Conservation (phyloP, 1,140 invertebrate species). For the Drosophila trapezifrons region DNA sequence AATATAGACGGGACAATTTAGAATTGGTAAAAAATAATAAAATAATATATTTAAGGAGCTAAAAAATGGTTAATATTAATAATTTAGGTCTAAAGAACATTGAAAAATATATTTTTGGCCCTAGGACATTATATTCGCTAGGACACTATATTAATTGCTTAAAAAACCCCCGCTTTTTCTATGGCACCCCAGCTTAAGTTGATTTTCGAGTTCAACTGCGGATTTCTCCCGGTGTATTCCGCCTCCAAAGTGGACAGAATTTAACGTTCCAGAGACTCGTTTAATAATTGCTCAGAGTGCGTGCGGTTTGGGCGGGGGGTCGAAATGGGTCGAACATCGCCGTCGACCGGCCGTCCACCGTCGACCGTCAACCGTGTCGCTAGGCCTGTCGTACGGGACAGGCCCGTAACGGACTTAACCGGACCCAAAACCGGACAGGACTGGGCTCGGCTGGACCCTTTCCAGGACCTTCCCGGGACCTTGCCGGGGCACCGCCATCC, state of each 20-base stretch:
- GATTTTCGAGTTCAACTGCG: fast-evolving
- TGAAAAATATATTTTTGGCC: no score
- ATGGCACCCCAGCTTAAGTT: not conserved
- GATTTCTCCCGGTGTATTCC: constrained; percentile 7
- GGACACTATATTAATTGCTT: no score
- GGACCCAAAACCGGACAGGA: constrained; percentile 54
- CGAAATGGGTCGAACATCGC: constrained; percentile 49
- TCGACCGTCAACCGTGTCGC: constrained; percentile 64
- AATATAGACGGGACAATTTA: no score
- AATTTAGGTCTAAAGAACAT: no score
- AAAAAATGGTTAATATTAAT: no score
- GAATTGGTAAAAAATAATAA: no score
- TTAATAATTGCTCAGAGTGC: constrained; percentile 82
- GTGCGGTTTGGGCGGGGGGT: constrained; percentile 74
- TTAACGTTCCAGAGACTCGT: constrained; percentile 82
- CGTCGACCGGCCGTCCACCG: constrained; percentile 27
- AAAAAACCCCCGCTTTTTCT: no score
- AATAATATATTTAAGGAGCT: no score
- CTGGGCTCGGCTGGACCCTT: constrained; percentile 24
- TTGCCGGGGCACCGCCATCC: constrained; percentile 35
- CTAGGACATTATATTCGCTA: no score
- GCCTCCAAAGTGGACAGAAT: constrained; percentile 78
- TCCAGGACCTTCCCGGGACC: constrained; percentile 30
- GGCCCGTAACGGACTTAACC: constrained; percentile 40
- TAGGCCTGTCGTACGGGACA: constrained; percentile 68